Percentiles rank a stretch among this genome's conserved stretches.
These are phyloP conservation scores for Mobula hypostoma DNA, from an alignment of 2,113 vertebrate genomes.

Conservation along the genomic window DNA sequence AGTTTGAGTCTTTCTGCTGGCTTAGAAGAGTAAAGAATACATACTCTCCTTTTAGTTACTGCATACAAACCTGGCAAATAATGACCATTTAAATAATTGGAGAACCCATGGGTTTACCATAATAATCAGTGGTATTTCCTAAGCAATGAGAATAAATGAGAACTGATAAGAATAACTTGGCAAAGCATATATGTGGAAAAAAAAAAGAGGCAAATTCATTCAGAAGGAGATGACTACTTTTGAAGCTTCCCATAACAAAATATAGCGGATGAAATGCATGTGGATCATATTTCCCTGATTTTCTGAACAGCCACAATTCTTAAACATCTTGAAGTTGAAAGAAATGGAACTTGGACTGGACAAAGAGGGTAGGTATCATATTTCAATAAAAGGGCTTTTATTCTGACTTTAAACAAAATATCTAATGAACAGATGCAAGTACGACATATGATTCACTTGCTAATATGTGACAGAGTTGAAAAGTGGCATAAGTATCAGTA, in stretches of 20 bases:
- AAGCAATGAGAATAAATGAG: not conserved
- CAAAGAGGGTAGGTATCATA: not conserved
- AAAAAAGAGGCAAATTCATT: conserved; percentile 1
- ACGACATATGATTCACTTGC: not conserved
- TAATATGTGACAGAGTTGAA: not conserved
- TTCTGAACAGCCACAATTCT: not conserved
- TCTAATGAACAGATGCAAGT: not conserved
- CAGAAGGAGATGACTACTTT: not conserved
- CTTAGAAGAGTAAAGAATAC: not conserved
- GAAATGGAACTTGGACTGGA: not conserved
- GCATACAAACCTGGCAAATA: not conserved
- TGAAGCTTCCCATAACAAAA: conserved; percentile 12
- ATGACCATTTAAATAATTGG: not conserved
- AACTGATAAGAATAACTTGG: not conserved
- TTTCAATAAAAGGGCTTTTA: conserved; percentile 19
- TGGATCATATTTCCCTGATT: conserved; percentile 21
- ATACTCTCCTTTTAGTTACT: not conserved
- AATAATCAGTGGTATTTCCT: not conserved
- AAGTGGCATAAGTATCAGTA: not conserved
- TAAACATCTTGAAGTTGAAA: conserved; percentile 32
- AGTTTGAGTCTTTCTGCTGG: not conserved
- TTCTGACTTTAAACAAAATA: not conserved
- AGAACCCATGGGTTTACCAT: not conserved
- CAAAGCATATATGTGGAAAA: not conserved
- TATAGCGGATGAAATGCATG: not conserved